Evolutionary conservation across 2,888 invertebrate genomes (phyloP), one percentile per base, ranked within the genome.

Genomic region (Drosophila kanekoi): DNA sequence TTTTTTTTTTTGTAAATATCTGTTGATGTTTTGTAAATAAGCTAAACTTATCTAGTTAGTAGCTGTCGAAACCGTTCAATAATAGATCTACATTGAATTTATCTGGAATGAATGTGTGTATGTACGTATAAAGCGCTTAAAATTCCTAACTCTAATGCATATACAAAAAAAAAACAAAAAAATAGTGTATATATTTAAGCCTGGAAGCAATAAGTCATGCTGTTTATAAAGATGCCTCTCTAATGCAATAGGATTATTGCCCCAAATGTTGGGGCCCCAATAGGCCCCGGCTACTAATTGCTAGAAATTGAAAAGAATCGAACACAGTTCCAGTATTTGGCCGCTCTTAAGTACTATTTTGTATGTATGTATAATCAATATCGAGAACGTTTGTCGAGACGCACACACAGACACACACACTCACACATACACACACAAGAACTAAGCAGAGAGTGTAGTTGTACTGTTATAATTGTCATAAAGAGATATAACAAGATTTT

Each of bases 11-110:
- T 41, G 38, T 58, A 49, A 53, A 60, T 52, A 53, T 64, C 41
- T 57, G 65, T 38, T 63, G 37, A 51, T 61, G 20, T 63, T 43
- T 66, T 59, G 58, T 63, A 48, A 71, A 59, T 77, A 71, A 63
- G 47, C 60, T 60, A 65, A 73, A 58, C 59, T 79, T 59, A 81
- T 54, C 32, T 67, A 38, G 48, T 67, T 40, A 72, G 33, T 63
- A 47, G 37, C 47, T 65, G 56, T 64, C 13, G 11, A 51, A 45
- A 45, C 18, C 41, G 40, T 32, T 44, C 35, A 69, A 49, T 37
- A 57, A 43, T 61, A 41, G n/a, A 28, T 43, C 37, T 57, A 53
- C 54, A 35, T 56, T 18, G 45, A 38, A 40, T 48, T 38, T 56
- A 57, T 53, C 18, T 41, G 38, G 16, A 40, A 40, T 68, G 44